phyloP scores from a whole-genome alignment of 1,140 invertebrate species.

The Spodoptera litura region DNA sequence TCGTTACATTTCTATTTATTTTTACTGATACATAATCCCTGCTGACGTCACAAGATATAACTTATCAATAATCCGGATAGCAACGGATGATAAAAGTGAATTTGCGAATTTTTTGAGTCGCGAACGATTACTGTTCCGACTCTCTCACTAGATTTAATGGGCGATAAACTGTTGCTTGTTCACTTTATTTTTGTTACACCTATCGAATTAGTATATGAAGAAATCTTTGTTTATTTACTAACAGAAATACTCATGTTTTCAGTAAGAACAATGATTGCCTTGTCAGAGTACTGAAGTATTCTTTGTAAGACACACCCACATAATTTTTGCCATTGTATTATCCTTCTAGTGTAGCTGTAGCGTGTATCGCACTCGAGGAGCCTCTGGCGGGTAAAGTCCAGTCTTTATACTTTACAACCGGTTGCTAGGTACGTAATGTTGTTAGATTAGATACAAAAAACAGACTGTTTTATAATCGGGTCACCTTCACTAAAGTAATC shows the following conservation, averaged over 20 bases:
- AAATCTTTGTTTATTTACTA: too few relatives aligned
- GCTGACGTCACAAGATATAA: slow-evolving; percentile 32
- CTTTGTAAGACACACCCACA: not conserved
- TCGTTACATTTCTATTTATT: slow-evolving; percentile 21
- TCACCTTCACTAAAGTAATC: slow-evolving; percentile 1
- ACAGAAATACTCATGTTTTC: too few relatives aligned
- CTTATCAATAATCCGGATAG: slow-evolving; percentile 27
- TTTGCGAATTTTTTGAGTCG: slow-evolving; percentile 7
- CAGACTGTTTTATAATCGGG: not conserved
- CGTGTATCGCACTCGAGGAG: not conserved
- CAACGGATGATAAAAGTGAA: slow-evolving; percentile 27
- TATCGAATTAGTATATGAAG: too few relatives aligned
- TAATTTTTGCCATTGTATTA: not conserved
- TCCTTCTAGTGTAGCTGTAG: not conserved
- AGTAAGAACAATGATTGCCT: too few relatives aligned
- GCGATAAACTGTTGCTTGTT: too few relatives aligned
- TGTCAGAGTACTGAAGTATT: too few relatives aligned
- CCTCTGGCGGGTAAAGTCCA: slow-evolving; percentile 32
- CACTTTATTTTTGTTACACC: too few relatives aligned
- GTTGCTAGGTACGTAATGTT: slow-evolving; percentile 8
- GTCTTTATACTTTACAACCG: slow-evolving; percentile 8
- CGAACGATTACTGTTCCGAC: not conserved
- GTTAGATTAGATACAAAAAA: slow-evolving; percentile 21
- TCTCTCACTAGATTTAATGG: not conserved
- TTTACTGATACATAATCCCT: slow-evolving; percentile 13